Conservation (phyloP, 2,888 invertebrate genomes). For the Cryptus armator region DNA sequence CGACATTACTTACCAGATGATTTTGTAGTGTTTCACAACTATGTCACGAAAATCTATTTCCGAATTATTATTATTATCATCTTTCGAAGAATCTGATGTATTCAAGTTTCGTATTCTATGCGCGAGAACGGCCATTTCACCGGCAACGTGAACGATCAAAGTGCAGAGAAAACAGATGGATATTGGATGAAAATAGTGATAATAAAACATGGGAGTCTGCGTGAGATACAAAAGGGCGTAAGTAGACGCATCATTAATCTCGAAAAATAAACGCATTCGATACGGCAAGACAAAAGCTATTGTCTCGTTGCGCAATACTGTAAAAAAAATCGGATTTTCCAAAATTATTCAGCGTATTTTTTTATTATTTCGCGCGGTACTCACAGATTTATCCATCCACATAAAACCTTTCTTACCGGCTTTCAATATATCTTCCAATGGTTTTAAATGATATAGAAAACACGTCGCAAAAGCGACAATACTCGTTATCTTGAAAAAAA, state of each 20-base stretch:
- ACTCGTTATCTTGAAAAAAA: conserved; percentile 32
- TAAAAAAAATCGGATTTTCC: not conserved
- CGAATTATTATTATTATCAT: not conserved
- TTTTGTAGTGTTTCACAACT: conserved; percentile 41
- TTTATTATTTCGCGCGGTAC: not conserved
- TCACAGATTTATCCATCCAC: not conserved
- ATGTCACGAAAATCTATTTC: conserved; percentile 34
- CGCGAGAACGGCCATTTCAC: conserved; percentile 55
- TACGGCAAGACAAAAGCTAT: conserved; percentile 48
- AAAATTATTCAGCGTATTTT: not conserved
- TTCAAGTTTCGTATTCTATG: conserved; percentile 41
- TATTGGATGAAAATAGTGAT: conserved; percentile 39
- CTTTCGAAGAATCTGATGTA: conserved; percentile 7
- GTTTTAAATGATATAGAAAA: conserved; percentile 9
- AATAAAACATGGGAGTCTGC: conserved; percentile 48
- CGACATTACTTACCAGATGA: conserved; percentile 50
- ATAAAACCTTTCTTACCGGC: conserved; percentile 12
- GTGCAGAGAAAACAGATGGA: conserved; percentile 54
- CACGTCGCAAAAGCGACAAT: not conserved
- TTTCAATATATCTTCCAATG: conserved; percentile 34
- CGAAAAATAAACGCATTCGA: conserved; percentile 50
- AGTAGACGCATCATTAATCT: conserved; percentile 23
- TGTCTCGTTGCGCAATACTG: conserved; percentile 48
- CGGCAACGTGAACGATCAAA: conserved; percentile 59
- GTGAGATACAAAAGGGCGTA: conserved; percentile 51